Conservation (phyloP, 2,797 vertebrate species). For the Crossoptilon crossoptilon region DNA sequence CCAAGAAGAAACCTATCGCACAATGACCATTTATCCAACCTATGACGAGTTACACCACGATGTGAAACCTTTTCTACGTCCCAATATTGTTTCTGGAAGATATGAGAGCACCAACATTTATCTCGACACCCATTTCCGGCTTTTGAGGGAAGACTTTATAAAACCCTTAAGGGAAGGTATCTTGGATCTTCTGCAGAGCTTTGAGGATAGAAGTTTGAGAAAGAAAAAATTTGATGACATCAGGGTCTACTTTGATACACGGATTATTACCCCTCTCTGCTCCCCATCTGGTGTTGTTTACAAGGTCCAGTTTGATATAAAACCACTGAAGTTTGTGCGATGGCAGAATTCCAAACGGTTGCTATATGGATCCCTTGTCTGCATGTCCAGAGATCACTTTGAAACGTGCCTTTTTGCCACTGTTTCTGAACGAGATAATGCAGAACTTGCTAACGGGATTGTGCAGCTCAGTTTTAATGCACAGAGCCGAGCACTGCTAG, state of each 20-base stretch:
- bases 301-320: slow-evolving; percentile 86
- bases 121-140: slow-evolving; percentile 94
- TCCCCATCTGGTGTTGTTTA: slow-evolving; percentile 85
- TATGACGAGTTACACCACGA: slow-evolving; percentile 86
- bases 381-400: slow-evolving; percentile 92
- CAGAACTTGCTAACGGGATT: slow-evolving; percentile 79
- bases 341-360: slow-evolving; percentile 95
- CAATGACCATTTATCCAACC: slow-evolving; percentile 88
- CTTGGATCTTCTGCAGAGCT: slow-evolving; percentile 81
- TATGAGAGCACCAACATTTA: slow-evolving; percentile 87
- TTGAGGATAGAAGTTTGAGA: slow-evolving; percentile 76
- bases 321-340: slow-evolving; percentile 87
- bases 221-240: slow-evolving; percentile 89
- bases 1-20: slow-evolving; percentile 81
- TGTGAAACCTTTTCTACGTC: slow-evolving; percentile 87
- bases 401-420: slow-evolving; percentile 92
- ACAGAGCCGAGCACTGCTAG: slow-evolving; percentile 83
- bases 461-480: slow-evolving; percentile 88
- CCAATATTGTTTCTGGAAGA: slow-evolving; percentile 84
- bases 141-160: slow-evolving; percentile 94
- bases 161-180: slow-evolving; percentile 93
- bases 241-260: slow-evolving; percentile 87
- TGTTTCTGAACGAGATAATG: slow-evolving; percentile 85
- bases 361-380: slow-evolving; percentile 92
- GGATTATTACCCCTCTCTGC: slow-evolving; percentile 84